Conservation (phyloP, 2,888 invertebrate species). For the Loripinus fragilis region DNA sequence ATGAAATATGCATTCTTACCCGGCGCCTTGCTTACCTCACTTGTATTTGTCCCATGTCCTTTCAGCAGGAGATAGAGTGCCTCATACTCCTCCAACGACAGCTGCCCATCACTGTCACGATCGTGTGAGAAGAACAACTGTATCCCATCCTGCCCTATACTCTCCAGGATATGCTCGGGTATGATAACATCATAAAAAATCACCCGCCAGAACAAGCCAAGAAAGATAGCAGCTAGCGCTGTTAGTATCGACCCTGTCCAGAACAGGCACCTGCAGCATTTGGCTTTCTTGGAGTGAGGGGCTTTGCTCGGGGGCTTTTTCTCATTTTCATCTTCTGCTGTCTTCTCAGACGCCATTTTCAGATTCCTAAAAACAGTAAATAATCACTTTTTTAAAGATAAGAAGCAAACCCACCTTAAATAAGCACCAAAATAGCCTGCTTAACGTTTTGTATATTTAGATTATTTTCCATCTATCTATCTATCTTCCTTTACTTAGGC, state of each 20-base stretch:
- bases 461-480: too few relatives aligned
- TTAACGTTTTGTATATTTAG: too few relatives aligned
- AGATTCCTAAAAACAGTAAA: not conserved
- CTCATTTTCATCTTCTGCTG: not conserved
- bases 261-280: constrained; percentile 49
- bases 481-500: too few relatives aligned
- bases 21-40: too few relatives aligned
- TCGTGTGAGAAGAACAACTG: constrained; percentile 75
- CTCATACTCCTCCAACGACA: constrained; percentile 78
- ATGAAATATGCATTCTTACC: too few relatives aligned
- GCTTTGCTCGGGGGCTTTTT: not conserved
- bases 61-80: constrained; percentile 71
- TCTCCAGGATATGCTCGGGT: constrained; percentile 47
- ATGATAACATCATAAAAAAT: constrained; percentile 11
- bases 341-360: not conserved
- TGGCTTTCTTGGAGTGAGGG: not conserved
- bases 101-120: constrained; percentile 72
- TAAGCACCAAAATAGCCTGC: too few relatives aligned
- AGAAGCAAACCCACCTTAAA: too few relatives aligned
- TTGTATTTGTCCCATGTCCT: constrained; percentile 60
- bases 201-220: constrained; percentile 17
- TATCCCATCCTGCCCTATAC: constrained; percentile 70
- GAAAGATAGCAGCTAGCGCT: constrained; percentile 30
- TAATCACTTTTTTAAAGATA: too few relatives aligned
- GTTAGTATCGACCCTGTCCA: constrained; percentile 47